These are phyloP conservation scores for Sisor rabdophorus DNA, from an alignment of 2,113 vertebrate species.

Conservation along the genomic window DNA sequence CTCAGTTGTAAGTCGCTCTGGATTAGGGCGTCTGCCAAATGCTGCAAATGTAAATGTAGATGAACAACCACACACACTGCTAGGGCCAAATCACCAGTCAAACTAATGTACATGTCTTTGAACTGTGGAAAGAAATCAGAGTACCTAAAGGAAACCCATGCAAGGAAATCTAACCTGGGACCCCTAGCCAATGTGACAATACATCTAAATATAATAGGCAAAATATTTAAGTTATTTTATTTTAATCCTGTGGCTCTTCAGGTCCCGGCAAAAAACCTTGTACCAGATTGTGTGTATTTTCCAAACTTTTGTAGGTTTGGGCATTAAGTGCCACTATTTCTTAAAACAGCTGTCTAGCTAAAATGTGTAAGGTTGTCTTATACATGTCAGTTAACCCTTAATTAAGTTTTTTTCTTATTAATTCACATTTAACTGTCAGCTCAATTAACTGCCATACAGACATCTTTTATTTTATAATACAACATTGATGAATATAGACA, in stretches of 20 bases:
- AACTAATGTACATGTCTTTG: too few relatives aligned
- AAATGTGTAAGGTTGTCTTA: neutral
- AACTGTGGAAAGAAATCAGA: too few relatives aligned
- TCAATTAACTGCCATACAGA: neutral
- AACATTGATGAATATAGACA: too few relatives aligned
- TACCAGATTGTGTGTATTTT: neutral
- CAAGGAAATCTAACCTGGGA: too few relatives aligned
- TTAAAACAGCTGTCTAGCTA: neutral
- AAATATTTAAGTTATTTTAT: neutral
- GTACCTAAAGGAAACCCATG: too few relatives aligned
- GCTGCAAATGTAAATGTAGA: too few relatives aligned
- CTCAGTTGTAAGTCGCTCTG: too few relatives aligned
- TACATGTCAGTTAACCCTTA: neutral
- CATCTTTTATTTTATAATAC: neutral
- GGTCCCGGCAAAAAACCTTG: neutral
- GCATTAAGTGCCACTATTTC: neutral
- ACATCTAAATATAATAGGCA: neutral
- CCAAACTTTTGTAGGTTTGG: neutral
- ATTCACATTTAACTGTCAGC: neutral
- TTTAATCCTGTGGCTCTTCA: neutral
- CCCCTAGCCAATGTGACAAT: neutral
- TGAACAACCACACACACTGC: too few relatives aligned
- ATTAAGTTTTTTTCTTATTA: too few relatives aligned
- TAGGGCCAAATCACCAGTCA: too few relatives aligned
- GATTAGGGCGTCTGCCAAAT: too few relatives aligned